Evolutionary conservation across 2,113 vertebrate genomes (phyloP), one percentile per base, ranked within the genome.

Genomic region (Catagonus wagneri): DNA sequence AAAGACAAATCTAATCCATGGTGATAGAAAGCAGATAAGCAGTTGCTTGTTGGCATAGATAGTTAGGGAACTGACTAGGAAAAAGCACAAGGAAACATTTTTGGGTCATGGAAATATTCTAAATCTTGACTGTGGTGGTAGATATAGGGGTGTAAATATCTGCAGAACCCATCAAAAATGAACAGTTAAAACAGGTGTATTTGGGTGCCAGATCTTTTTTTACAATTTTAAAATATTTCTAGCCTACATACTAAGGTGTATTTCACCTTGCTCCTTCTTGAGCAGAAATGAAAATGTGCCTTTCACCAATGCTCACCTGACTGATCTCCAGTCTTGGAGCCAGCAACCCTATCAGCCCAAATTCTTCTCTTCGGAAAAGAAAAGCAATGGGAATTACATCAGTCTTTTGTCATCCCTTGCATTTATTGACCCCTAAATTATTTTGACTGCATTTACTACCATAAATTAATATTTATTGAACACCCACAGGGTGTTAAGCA

Each of bases 351-450:
- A 44, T 63, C 60, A 74, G 36, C 44, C 54, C 23, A 81, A 16
- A 78, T 54, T 22, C 65, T 78, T 89, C 54, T 92, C 83, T 95
- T 84, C 39, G 89, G 74, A 4, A 97, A 96, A 86, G 20, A 68
- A 90, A 96, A 86, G 61, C 56, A 95, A 79, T 22, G 10, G 17
- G 50, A 84, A 89, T 63, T 95, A 54, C 22, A 72, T 79, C n/a
- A 25, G 58, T 56, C 29, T 87, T 74, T 79, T 65, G 36, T 61
- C 80, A 86, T 60, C 56, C 22, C 52, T 86, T 95, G 19, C 10
- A 90, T 83, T 94, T 88, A 17, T 25, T 44, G 68, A 25, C 16
- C 75, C 7, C 87, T 79, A 83, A 83, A 69, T 96, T 87, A 92
- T 90, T 95, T 96, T 69, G 15, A 95, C 44, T 78, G 32, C 65